Evolutionary conservation across 2,888 invertebrate species (phyloP).

Genomic region (Cinara cedri): DNA sequence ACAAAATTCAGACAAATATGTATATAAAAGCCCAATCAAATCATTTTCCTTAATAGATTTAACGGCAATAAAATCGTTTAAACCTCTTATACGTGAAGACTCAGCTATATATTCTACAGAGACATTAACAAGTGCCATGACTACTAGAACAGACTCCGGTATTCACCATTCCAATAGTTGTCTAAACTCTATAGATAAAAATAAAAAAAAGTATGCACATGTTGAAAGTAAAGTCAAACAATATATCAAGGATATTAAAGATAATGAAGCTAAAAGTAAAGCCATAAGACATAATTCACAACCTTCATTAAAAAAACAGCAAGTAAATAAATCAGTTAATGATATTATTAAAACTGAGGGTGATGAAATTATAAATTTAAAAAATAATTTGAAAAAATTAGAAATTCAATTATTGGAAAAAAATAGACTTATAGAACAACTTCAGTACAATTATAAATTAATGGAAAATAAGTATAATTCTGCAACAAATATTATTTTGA

Average conservation of each 20-base stretch:
- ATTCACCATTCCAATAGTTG: constrained; percentile 60
- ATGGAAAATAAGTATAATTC: constrained; percentile 53
- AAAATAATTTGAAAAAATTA: constrained; percentile 43
- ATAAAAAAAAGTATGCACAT: constrained; percentile 60
- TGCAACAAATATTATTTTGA: constrained; percentile 49
- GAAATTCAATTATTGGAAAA: constrained; percentile 54
- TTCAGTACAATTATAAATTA: constrained; percentile 53
- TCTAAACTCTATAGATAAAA: constrained; percentile 58
- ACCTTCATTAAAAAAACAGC: constrained; percentile 32
- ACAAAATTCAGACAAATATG: constrained; percentile 32
- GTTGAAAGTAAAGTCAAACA: constrained; percentile 61
- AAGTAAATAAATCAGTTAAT: constrained; percentile 31
- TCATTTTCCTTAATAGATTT: constrained; percentile 60
- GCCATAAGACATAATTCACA: constrained; percentile 45
- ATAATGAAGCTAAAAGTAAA: constrained; percentile 58
- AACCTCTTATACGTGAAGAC: constrained; percentile 56
- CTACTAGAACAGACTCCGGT: constrained; percentile 60
- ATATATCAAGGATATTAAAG: constrained; percentile 60
- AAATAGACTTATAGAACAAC: constrained; percentile 53
- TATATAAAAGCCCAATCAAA: constrained; percentile 51
- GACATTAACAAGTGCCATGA: constrained; percentile 59
- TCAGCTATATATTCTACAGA: constrained; percentile 58
- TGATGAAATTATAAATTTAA: constrained; percentile 46
- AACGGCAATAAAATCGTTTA: constrained; percentile 58
- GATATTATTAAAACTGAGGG: constrained; percentile 39